phyloP scores from a whole-genome alignment of 2,888 invertebrate species.

The Dolichopus griseipennis region DNA sequence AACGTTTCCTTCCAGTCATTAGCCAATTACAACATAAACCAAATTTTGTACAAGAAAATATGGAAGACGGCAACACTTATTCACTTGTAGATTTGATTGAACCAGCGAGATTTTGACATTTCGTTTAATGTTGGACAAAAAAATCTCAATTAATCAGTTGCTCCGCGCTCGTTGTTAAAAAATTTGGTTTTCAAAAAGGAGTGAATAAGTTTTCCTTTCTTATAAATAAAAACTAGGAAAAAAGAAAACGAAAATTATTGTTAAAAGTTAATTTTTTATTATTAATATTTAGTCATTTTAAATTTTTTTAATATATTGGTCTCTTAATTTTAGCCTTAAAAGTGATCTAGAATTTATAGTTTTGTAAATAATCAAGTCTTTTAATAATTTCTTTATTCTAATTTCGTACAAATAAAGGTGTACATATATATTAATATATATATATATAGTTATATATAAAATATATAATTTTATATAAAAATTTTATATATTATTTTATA shows the following conservation, averaged over 20 bases:
- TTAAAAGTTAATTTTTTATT: not conserved
- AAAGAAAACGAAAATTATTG: not conserved
- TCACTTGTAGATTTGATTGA: not conserved
- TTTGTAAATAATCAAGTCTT: too few species aligned
- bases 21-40: too few species aligned
- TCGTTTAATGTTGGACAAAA: not conserved
- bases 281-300: not conserved
- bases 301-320: not conserved
- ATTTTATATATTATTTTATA: not conserved
- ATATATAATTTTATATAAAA: not conserved
- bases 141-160: not conserved
- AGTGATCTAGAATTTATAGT: too few species aligned
- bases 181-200: not conserved
- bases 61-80: not conserved
- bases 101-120: not conserved
- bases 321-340: not conserved
- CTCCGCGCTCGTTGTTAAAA: not conserved
- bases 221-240: not conserved
- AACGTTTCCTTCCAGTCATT: too few species aligned
- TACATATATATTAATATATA: not conserved
- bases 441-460: too few species aligned
- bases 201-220: not conserved
- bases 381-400: not conserved
- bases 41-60: too few species aligned
- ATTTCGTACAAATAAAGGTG: not conserved